Base-by-base conservation (phyloP, 2,113 vertebrate species). In the Lepidothrix coronata region DNA sequence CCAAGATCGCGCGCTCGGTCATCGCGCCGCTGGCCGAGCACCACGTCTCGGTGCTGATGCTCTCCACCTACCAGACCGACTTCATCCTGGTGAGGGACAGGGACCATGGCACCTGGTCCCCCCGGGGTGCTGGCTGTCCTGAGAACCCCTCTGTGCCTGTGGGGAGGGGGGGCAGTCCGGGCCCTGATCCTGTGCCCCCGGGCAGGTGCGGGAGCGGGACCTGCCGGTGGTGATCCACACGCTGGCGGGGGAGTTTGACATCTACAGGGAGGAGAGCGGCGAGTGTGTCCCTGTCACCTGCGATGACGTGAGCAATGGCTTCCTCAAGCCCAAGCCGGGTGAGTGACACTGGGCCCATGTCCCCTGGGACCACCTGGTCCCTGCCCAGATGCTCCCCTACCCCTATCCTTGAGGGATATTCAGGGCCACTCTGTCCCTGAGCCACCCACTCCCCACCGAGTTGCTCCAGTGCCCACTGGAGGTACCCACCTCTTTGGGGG, bases 41-140 rank as follows among this genome's bases (percentile, higher is more conserved):
- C 97, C 98, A 99, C 3, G 99, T 99, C 62, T 99, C 99, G 0
- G 99, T 99, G 83, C 98, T 99, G 87, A 99, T 99, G 99, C 97
- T 99, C 72, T 99, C 99, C 90, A 99, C 99, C 5, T 99, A 99
- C 95, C 99, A 99, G 97, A 99, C 99, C 0, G 99, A 99, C 97
- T 99, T 99, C 87, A 98, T 99, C 96, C 97, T 99, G 98, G 99
- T 99, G 95, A 98, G 97, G 1, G 3, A 6, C 0, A 13, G 2
- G 46, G 41, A 5, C 0, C 3, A 12, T 0, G 22, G 23, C 25
- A 2, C 49, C 22, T 0, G 44, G 35, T 37, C 37, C 37, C 30
- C 3, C 20, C 0, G 3, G 31, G 27, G 14, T 33, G 52, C 46
- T 8, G 57, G 15, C 27, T 6, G 65, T 20, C 22, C 49, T 43